Evolutionary conservation across 2,888 invertebrate genomes (phyloP).

Genomic region (Nowickia ferox): DNA sequence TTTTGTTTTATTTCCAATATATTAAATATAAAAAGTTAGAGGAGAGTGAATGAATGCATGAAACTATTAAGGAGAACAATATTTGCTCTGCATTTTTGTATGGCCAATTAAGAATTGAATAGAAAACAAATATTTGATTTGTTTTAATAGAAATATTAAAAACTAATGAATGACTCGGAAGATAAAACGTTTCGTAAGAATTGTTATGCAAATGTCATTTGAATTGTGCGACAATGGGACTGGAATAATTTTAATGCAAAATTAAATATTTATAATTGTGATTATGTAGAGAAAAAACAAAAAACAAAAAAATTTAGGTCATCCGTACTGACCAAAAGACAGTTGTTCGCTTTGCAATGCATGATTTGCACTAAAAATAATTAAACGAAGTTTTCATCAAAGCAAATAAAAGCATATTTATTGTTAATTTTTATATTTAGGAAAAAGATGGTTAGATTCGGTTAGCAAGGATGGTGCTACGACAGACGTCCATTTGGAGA

Average conservation of each 20-base stretch:
- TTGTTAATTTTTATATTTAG: too few relatives aligned
- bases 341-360: too few relatives aligned
- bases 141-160: conserved; percentile 22
- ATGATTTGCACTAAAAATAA: too few relatives aligned
- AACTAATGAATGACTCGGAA: conserved; percentile 10
- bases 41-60: background rate
- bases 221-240: background rate
- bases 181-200: background rate
- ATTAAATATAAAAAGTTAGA: background rate
- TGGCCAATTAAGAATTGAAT: conserved; percentile 45
- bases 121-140: conserved; percentile 48
- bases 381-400: too few relatives aligned
- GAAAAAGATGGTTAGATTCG: too few relatives aligned
- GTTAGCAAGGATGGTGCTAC: too few relatives aligned
- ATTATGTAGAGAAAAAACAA: background rate
- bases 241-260: background rate
- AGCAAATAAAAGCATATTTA: too few relatives aligned
- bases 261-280: background rate
- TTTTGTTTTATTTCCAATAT: background rate
- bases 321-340: too few relatives aligned
- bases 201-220: background rate
- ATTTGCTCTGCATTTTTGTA: conserved; percentile 57
- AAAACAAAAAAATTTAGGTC: too few relatives aligned
- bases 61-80: conserved; percentile 31
- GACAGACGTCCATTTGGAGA: too few relatives aligned